Evolutionary conservation across 2,797 vertebrate species (phyloP).

Genomic region (Novumbra hubbsi): DNA sequence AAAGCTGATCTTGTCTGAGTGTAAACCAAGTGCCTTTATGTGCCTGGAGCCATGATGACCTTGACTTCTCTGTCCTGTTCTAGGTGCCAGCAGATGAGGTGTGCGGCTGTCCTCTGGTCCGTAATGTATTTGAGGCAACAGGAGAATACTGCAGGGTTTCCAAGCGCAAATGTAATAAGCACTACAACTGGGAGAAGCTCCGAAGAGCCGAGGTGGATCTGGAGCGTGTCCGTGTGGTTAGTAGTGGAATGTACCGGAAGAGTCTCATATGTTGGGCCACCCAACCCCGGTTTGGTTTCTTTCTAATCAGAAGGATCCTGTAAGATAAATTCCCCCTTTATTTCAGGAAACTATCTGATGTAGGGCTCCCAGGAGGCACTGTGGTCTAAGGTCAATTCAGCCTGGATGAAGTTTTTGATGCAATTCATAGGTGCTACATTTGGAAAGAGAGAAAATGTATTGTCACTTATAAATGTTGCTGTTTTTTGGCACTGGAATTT

Average conservation of each 20-base stretch:
- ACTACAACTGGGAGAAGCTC: conserved; percentile 97
- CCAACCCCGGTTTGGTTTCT: too few relatives aligned
- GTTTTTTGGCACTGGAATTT: too few relatives aligned
- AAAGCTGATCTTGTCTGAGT: too few relatives aligned
- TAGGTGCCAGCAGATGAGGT: conserved; percentile 90
- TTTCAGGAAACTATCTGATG: not conserved
- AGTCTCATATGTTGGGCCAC: not conserved
- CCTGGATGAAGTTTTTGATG: too few relatives aligned
- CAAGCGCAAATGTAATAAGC: conserved; percentile 92
- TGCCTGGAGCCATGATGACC: not conserved
- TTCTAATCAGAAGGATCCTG: too few relatives aligned
- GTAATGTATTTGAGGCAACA: conserved; percentile 89
- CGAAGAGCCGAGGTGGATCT: conserved; percentile 91
- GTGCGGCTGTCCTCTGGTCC: conserved; percentile 92
- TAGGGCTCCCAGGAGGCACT: too few relatives aligned
- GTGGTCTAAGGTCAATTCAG: too few relatives aligned
- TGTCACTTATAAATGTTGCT: too few relatives aligned
- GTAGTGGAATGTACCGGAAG: conserved; percentile 48
- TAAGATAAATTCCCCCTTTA: not conserved
- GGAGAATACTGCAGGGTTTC: conserved; percentile 91
- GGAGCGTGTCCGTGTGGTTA: conserved; percentile 91
- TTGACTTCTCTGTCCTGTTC: not conserved
- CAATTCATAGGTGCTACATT: too few relatives aligned
- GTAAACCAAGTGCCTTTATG: too few relatives aligned
- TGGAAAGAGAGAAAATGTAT: too few relatives aligned